Percentiles rank a stretch among this genome's conserved stretches.
These are phyloP conservation scores for Dendrolimus kikuchii DNA, from an alignment of 1,140 invertebrate genomes.

Conservation along the genomic window DNA sequence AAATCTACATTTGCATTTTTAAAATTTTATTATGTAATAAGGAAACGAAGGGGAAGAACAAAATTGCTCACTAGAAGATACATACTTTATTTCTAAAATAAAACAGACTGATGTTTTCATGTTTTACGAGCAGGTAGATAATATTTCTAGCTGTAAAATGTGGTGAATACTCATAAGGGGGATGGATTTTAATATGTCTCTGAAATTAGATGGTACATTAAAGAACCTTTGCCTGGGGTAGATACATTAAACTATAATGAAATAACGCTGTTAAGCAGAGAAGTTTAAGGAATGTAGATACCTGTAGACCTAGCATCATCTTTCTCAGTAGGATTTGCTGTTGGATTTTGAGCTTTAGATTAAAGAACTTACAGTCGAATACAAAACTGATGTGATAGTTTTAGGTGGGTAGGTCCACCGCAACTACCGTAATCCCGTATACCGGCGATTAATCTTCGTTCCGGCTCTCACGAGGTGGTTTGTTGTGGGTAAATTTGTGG, in stretches of 20 bases:
- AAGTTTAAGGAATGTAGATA: constrained; percentile 21
- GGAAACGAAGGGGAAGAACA: no score
- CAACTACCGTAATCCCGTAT: constrained; percentile 51
- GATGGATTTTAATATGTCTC: constrained; percentile 4
- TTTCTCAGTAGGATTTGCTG: not conserved
- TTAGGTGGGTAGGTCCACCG: constrained; percentile 23
- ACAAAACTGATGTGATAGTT: constrained; percentile 11
- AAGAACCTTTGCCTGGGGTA: constrained; percentile 10
- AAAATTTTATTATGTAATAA: no score
- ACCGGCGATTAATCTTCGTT: constrained; percentile 63
- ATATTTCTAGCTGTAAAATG: no score
- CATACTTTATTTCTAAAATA: no score
- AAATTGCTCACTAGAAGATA: no score
- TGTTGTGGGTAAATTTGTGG: constrained; percentile 54
- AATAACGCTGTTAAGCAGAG: constrained; percentile 26
- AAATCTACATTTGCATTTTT: no score
- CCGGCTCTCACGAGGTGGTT: constrained; percentile 44
- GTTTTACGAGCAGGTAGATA: no score
- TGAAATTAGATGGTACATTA: constrained; percentile 15
- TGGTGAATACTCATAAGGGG: no score
- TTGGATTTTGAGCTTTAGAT: constrained; percentile 15
- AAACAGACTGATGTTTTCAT: no score
- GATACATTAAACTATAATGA: constrained; percentile 27
- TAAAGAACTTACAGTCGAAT: constrained; percentile 11
- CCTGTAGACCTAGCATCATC: constrained; percentile 18